Evolutionary conservation across 2,797 vertebrate species (phyloP), one percentile per base, ranked within the genome.

Genomic region (Chromobotia macracanthus): DNA sequence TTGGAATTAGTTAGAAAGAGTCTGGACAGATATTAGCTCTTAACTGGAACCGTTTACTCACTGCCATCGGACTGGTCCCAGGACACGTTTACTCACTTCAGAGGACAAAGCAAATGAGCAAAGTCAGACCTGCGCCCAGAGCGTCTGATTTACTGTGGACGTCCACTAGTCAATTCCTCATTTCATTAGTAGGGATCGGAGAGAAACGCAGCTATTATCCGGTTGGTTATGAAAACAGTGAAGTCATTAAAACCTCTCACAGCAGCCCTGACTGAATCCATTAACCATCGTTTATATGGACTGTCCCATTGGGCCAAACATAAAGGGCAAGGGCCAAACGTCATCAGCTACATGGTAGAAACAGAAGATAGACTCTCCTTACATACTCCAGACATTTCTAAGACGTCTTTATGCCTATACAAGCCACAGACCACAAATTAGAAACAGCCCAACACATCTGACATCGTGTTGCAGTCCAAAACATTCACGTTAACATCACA

Each of bases 201-300:
- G 67, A 73, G 77, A 74, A 46, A 6, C 13, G 19, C 41, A 55
- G 55, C 55, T 72, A 80, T 83, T 79, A 75, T 75, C 68, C 13
- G 60, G 41, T 58, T 46, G 21, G 72, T 83, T 73, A 75, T 81
- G 50, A 70, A 85, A 81, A 80, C 79, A 78, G 10, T 80, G 77
- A 67, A 80, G 81, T 61, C 77, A 79, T 76, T 83, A 73, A 83
- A 73, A 81, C 68, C 44, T 86, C 56, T 76, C 46, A 50, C 67
- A 81, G 81, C 66, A 81, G 82, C 64, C 48, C 51, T 41, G 72
- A 56, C 76, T 71, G 25, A 79, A 81, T 80, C 76, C 74, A 82
- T 81, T 85, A 80, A 55, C 55, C 44, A 60, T 61, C 65, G 56
- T 58, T 61, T 55, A 12, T 66, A 73, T 2, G 23, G 72, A 53